A percentile compares a stretch with the other conserved stretches of the same genome.
Conservation (phyloP, 2,888 invertebrate genomes). For the Noctua pronuba region DNA sequence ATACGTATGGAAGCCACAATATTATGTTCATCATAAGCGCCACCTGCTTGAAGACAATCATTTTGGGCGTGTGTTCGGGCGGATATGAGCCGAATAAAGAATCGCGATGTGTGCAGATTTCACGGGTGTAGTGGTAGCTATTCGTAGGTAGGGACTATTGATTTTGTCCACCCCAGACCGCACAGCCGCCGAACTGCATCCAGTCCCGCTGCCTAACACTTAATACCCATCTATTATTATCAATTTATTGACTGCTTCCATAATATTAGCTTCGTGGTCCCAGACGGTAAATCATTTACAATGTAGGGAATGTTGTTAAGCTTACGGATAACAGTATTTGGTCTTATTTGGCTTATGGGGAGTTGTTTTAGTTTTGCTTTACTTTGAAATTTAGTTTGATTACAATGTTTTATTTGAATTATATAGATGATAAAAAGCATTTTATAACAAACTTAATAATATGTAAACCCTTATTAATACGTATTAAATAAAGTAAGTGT, state of each 20-base stretch:
- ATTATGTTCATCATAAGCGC: constrained; percentile 74
- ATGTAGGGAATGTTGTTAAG: constrained; percentile 35
- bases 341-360: constrained; percentile 27
- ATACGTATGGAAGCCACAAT: constrained; percentile 65
- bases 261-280: constrained; percentile 65
- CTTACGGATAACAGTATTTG: constrained; percentile 13
- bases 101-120: constrained; percentile 87
- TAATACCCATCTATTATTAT: constrained; percentile 83
- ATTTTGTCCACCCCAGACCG: constrained; percentile 89
- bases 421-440: background rate
- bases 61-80: constrained; percentile 73
- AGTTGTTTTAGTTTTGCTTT: background rate
- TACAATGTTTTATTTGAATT: background rate
- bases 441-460: constrained; percentile 5
- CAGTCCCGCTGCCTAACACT: constrained; percentile 76
- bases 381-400: background rate
- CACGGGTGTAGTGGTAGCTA: constrained; percentile 84
- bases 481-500: background rate
- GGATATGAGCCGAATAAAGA: constrained; percentile 85
- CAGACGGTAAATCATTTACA: constrained; percentile 39
- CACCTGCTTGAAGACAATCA: constrained; percentile 84
- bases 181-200: constrained; percentile 82
- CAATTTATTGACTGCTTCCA: constrained; percentile 80
- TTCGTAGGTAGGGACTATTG: constrained; percentile 87
- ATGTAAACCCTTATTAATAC: background rate